A percentile compares a stretch with the other conserved stretches of the same genome.
Conservation (phyloP, 2,113 vertebrate genomes). For the Phasianus colchicus region DNA sequence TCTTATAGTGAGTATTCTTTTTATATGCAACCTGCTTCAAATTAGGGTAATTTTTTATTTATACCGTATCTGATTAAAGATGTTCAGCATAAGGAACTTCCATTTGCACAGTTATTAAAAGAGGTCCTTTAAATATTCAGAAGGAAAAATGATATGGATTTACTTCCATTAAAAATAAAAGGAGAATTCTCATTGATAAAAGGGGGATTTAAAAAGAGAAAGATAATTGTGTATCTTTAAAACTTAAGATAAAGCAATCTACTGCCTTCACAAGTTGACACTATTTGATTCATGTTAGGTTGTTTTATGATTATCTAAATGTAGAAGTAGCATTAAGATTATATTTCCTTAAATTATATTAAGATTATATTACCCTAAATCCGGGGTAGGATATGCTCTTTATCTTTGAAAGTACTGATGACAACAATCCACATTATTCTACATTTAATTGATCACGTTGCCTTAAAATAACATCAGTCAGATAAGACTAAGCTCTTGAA, state of each 20-base stretch:
- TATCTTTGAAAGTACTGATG: background rate
- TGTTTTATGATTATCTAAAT: background rate
- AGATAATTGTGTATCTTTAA: background rate
- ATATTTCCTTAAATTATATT: background rate
- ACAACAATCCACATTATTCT: background rate
- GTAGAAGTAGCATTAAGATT: background rate
- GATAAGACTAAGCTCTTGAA: background rate
- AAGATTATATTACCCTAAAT: background rate
- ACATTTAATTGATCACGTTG: background rate
- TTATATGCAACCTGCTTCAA: background rate
- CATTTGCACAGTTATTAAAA: background rate
- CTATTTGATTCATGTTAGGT: accelerated
- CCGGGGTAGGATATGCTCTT: background rate
- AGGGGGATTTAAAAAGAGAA: background rate
- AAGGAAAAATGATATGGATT: background rate
- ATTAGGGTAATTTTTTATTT: background rate
- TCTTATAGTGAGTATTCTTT: background rate
- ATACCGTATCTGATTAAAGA: background rate
- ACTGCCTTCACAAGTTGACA: background rate
- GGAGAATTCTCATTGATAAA: background rate
- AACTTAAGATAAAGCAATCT: background rate
- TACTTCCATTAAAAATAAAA: background rate
- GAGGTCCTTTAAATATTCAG: background rate
- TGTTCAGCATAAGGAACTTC: background rate
- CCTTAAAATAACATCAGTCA: background rate